Evolutionary conservation across 2,113 vertebrate species (phyloP).

Genomic region (Triplophysa dalaica): DNA sequence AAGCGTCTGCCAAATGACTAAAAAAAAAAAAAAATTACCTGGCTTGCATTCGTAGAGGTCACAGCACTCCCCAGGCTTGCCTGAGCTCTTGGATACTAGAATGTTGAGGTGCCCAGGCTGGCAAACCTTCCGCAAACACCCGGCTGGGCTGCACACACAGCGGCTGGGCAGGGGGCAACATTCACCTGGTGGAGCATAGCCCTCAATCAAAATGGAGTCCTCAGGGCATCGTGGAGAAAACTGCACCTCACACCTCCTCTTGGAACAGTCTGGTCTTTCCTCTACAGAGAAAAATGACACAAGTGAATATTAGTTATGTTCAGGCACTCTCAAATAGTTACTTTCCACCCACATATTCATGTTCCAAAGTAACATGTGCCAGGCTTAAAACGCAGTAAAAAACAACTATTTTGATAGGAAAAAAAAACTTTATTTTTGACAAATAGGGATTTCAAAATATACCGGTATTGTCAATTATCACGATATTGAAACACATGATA

Average conservation of each 20-base stretch:
- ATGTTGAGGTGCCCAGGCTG: slow-evolving; percentile 88
- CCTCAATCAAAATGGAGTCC: slow-evolving; percentile 88
- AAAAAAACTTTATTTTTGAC: no score
- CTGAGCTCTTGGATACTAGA: slow-evolving; percentile 86
- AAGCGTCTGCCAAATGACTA: no score
- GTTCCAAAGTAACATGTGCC: background rate
- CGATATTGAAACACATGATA: no score
- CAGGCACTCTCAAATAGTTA: background rate
- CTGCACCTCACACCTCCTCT: slow-evolving; percentile 88
- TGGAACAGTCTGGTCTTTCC: slow-evolving; percentile 88
- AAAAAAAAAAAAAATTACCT: no score
- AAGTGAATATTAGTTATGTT: background rate
- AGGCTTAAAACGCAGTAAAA: no score
- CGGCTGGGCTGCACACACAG: slow-evolving; percentile 85
- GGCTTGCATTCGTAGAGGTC: slow-evolving; percentile 92
- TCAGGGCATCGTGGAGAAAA: slow-evolving; percentile 89
- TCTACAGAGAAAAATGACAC: slow-evolving; percentile 74
- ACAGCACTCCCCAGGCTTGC: slow-evolving; percentile 88
- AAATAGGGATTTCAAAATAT: no score
- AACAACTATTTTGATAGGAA: no score
- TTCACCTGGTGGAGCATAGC: slow-evolving; percentile 87
- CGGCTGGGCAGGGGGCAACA: slow-evolving; percentile 89
- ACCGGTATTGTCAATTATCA: no score
- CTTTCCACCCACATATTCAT: background rate
- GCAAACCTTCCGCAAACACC: slow-evolving; percentile 88